phyloP scores from a whole-genome alignment of 64 coral and sea anemone species.

The Stichodactyla mertensii region DNA sequence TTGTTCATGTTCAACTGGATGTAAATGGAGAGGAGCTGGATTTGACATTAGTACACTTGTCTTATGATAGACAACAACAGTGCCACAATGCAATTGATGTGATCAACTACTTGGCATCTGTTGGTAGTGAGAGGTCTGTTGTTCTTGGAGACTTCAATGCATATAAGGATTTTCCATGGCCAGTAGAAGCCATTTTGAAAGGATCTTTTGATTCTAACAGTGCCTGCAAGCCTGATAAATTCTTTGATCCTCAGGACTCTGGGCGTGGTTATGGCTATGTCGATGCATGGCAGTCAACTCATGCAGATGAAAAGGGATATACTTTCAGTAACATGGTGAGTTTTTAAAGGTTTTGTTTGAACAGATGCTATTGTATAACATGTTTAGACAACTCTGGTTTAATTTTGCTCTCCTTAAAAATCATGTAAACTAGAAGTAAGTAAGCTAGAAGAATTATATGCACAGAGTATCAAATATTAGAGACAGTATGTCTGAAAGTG shows the following conservation, averaged over 20 bases:
- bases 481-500: no score
- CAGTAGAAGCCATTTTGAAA: constrained; percentile 59
- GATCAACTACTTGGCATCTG: constrained; percentile 71
- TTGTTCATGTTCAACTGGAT: constrained; percentile 75
- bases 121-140: constrained; percentile 54
- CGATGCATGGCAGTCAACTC: constrained; percentile 63
- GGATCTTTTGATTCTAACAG: constrained; percentile 55
- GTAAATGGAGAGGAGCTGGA: constrained; percentile 58
- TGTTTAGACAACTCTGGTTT: no score
- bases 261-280: constrained; percentile 62
- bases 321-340: constrained; percentile 99
- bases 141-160: constrained; percentile 86
- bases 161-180: constrained; percentile 78
- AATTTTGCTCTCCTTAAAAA: no score
- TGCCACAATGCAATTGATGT: constrained; percentile 77
- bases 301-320: constrained; percentile 36
- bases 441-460: no score
- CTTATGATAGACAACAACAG: constrained; percentile 78
- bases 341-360: not conserved
- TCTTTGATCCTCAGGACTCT: constrained; percentile 48
- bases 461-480: no score
- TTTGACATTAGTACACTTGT: constrained; percentile 80
- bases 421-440: no score
- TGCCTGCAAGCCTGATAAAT: constrained; percentile 7
- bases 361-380: no score